A percentile compares a stretch with the other conserved stretches of the same genome.
Evolutionary conservation across 2,888 invertebrate genomes (phyloP).

Genomic region (Drosophila meridiana): DNA sequence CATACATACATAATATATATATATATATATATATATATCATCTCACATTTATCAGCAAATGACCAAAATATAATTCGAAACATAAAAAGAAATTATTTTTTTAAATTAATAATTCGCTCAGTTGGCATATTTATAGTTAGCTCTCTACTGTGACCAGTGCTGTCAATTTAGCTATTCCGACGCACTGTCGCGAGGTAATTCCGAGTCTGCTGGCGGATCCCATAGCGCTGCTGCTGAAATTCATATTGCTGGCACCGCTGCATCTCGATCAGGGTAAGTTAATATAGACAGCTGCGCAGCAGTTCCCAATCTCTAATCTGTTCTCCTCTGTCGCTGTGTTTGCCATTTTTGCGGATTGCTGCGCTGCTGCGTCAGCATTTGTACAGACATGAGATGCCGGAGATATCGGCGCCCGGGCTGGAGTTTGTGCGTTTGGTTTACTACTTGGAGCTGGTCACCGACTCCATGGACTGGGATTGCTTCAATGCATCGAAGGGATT

Average conservation of each 20-base stretch:
- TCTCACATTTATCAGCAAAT: too few species aligned
- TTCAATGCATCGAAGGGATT: constrained; percentile 89
- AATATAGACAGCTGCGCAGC: constrained; percentile 92
- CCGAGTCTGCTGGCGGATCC: constrained; percentile 95
- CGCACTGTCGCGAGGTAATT: constrained; percentile 86
- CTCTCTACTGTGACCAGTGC: too few species aligned
- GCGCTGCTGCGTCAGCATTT: constrained; percentile 93
- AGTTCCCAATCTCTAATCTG: too few species aligned
- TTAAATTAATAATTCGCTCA: too few species aligned
- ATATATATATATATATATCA: not conserved
- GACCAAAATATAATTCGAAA: too few species aligned
- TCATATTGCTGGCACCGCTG: constrained; percentile 93
- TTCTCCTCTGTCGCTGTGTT: constrained; percentile 90
- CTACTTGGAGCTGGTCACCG: constrained; percentile 91
- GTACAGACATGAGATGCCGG: constrained; percentile 91
- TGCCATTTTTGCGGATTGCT: constrained; percentile 94
- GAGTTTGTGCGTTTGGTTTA: constrained; percentile 92
- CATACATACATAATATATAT: too few species aligned
- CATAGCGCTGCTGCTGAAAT: constrained; percentile 93
- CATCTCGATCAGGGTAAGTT: constrained; percentile 93
- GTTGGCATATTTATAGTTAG: too few species aligned
- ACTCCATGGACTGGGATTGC: constrained; percentile 88
- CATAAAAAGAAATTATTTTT: too few species aligned
- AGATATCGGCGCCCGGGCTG: constrained; percentile 87
- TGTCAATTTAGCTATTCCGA: constrained; percentile 51